Evolutionary conservation across 1,140 invertebrate species (phyloP).

Genomic region (Paralvinella palmiformis): DNA sequence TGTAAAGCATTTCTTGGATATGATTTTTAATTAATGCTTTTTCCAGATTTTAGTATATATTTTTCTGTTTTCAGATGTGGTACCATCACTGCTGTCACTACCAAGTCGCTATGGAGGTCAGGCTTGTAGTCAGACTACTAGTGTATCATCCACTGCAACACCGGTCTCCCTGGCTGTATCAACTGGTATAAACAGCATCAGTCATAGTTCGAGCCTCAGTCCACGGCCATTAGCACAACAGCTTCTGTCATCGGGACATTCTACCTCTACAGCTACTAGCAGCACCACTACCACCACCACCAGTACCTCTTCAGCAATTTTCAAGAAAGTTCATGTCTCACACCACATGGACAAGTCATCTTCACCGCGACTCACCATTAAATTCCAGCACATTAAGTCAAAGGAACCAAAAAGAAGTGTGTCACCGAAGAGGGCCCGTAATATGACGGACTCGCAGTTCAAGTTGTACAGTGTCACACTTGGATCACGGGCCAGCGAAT

Average conservation of each 20-base stretch:
- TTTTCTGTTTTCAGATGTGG: no score
- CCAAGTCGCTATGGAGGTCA: no score
- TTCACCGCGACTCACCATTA: conserved; percentile 57
- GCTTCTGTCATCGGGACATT: not conserved
- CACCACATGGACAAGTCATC: conserved; percentile 32
- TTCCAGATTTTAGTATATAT: no score
- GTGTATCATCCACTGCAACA: no score
- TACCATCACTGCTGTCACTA: no score
- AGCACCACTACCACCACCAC: not conserved
- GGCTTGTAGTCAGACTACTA: no score
- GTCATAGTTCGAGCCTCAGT: no score
- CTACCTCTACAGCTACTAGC: not conserved
- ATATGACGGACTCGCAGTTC: conserved; percentile 23
- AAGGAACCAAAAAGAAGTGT: conserved; percentile 40
- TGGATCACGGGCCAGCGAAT: conserved; percentile 26
- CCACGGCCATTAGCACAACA: no score
- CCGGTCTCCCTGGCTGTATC: no score
- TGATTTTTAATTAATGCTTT: no score
- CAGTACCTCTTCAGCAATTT: not conserved
- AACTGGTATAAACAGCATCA: no score
- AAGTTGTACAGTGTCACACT: conserved; percentile 38
- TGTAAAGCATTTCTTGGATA: no score
- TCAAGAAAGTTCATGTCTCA: conserved; percentile 10
- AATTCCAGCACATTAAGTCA: conserved; percentile 55
- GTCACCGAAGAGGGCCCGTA: conserved; percentile 22